Evolutionary conservation across 2,797 vertebrate genomes (phyloP).

Genomic region (Crypturellus tataupa): DNA sequence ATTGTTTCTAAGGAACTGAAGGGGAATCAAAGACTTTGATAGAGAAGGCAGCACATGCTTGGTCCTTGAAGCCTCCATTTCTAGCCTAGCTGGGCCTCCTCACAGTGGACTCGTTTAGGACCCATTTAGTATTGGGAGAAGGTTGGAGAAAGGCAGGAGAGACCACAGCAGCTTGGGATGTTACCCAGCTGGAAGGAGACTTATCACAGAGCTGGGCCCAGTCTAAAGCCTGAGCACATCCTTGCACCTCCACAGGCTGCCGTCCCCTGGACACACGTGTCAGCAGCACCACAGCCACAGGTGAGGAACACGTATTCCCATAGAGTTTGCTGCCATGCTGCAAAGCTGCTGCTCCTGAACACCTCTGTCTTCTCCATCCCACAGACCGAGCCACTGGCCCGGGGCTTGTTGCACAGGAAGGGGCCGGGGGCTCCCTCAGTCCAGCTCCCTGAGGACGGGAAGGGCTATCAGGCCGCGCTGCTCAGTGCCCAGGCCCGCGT

Average conservation of each 20-base stretch:
- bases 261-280: neutral
- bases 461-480: constrained; percentile 68
- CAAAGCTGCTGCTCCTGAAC: neutral
- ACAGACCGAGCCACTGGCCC: constrained; percentile 72
- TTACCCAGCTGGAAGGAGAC: neutral
- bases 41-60: neutral
- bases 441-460: constrained; percentile 22
- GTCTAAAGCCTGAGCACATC: neutral
- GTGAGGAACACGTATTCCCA: neutral
- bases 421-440: constrained; percentile 52
- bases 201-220: neutral
- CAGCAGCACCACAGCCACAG: neutral
- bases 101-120: neutral
- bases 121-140: neutral
- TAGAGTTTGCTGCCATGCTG: too few relatives aligned
- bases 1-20: neutral
- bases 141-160: neutral
- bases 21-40: neutral
- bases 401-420: constrained; percentile 44
- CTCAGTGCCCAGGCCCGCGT: constrained; percentile 80
- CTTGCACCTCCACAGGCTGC: neutral
- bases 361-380: neutral
- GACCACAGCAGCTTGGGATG: neutral
- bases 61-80: neutral
- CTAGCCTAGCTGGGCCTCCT: neutral